Percentiles rank a stretch among this genome's conserved stretches.
These are phyloP conservation scores for Drosophila robusta DNA, from an alignment of 2,888 invertebrate species.

Conservation along the genomic window DNA sequence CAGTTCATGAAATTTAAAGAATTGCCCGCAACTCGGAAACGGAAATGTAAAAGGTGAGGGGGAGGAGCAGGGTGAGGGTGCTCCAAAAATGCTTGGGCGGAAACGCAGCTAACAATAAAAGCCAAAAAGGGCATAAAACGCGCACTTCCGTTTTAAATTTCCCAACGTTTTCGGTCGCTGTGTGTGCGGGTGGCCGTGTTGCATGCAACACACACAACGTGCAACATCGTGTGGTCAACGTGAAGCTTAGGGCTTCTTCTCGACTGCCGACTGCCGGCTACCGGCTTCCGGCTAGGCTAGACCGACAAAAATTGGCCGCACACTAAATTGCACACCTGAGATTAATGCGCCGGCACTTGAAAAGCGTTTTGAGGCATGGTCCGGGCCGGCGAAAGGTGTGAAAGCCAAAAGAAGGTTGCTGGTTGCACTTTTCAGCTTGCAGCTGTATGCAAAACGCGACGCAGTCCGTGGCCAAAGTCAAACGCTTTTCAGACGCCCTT, in stretches of 20 bases:
- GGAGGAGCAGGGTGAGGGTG: conserved; percentile 9
- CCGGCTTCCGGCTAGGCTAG: conserved; percentile 56
- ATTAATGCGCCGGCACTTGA: conserved; percentile 76
- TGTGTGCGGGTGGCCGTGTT: neutral
- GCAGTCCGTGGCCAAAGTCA: conserved; percentile 55
- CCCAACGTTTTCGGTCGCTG: conserved; percentile 26
- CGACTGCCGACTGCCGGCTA: conserved; percentile 11
- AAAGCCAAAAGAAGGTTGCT: conserved; percentile 53
- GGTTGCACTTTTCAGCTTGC: conserved; percentile 20
- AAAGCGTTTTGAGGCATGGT: conserved; percentile 48
- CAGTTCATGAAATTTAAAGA: conserved; percentile 28
- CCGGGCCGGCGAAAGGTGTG: conserved; percentile 47
- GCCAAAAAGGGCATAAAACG: conserved; percentile 76
- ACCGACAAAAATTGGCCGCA: conserved; percentile 77
- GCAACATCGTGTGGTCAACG: conserved; percentile 66
- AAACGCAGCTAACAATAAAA: conserved; percentile 73
- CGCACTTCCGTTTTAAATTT: conserved; percentile 77
- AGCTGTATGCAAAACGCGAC: conserved; percentile 24
- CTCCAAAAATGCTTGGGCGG: conserved; percentile 56
- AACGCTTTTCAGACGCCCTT: conserved; percentile 54
- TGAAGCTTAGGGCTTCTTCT: conserved; percentile 34
- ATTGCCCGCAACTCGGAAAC: conserved; percentile 14
- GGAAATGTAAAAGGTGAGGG: conserved; percentile 46
- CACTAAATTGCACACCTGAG: conserved; percentile 81
- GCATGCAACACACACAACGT: conserved; percentile 20